These are phyloP conservation scores for Eristalis intricaria DNA, from an alignment of 2,888 invertebrate species.

Conservation along the genomic window DNA sequence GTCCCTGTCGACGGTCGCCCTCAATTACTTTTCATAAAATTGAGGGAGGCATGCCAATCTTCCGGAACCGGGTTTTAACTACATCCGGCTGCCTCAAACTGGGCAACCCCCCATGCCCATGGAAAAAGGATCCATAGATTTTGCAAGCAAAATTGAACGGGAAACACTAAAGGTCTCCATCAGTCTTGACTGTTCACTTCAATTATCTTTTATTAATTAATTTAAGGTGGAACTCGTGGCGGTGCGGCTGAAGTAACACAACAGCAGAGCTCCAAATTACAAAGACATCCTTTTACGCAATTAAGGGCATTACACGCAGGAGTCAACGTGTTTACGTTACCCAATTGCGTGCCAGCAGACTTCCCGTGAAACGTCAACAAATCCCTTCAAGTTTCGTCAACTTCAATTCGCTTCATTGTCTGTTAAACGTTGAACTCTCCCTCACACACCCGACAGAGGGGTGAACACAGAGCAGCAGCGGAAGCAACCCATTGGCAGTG, in stretches of 20 bases:
- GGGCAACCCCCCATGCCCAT: no score
- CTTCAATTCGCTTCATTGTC: conserved; percentile 53
- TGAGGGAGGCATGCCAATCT: background rate
- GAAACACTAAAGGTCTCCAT: conserved; percentile 17
- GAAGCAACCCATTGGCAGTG: background rate
- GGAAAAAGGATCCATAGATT: background rate
- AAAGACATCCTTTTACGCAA: conserved; percentile 60
- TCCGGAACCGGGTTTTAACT: background rate
- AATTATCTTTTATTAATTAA: conserved; percentile 60
- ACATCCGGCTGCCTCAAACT: background rate
- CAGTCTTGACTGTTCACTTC: conserved; percentile 17
- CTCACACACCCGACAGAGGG: background rate
- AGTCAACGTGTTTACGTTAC: conserved; percentile 50
- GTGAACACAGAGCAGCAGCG: background rate
- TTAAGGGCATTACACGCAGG: conserved; percentile 56
- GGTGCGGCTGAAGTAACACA: conserved; percentile 13
- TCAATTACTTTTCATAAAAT: conserved; percentile 28
- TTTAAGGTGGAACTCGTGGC: conserved; percentile 24
- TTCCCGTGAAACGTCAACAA: conserved; percentile 39
- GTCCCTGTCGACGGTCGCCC: conserved; percentile 2
- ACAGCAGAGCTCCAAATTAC: conserved; percentile 31
- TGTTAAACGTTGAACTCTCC: conserved; percentile 44
- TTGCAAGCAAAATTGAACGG: background rate
- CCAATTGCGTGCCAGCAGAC: conserved; percentile 14
- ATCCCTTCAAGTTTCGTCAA: conserved; percentile 57